Conservation (phyloP, 2,797 vertebrate species). For the Otus scops region DNA sequence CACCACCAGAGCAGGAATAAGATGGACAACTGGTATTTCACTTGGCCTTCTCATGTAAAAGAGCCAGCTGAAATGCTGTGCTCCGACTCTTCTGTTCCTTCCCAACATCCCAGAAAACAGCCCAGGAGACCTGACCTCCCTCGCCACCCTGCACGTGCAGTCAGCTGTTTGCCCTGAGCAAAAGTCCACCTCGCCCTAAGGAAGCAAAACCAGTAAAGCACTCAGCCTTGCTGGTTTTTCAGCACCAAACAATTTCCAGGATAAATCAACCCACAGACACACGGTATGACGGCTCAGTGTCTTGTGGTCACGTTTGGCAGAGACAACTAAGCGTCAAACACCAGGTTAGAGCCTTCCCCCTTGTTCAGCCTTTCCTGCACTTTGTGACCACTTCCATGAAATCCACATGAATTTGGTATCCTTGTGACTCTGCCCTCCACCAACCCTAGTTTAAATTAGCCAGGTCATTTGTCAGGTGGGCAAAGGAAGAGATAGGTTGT, state of each 20-base stretch:
- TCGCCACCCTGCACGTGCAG: neutral
- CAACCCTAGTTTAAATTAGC: neutral
- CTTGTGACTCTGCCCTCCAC: neutral
- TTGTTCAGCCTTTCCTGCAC: neutral
- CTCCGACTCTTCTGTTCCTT: neutral
- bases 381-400: neutral
- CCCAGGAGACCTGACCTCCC: neutral
- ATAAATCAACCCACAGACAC: neutral
- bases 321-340: neutral
- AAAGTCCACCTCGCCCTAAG: neutral
- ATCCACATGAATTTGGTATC: neutral
- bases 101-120: neutral
- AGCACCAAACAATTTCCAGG: neutral
- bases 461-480: neutral
- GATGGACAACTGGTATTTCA: neutral
- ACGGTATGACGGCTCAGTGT: accelerated
- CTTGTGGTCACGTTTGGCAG: neutral
- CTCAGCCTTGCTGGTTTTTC: neutral
- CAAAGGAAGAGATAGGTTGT: neutral
- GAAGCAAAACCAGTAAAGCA: neutral
- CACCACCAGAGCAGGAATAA: neutral
- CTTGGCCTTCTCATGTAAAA: neutral
- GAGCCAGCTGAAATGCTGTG: neutral
- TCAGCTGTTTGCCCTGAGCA: neutral
- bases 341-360: neutral